Base-by-base conservation (phyloP, 1,140 invertebrate genomes). In the Danaus melanippus region DNA sequence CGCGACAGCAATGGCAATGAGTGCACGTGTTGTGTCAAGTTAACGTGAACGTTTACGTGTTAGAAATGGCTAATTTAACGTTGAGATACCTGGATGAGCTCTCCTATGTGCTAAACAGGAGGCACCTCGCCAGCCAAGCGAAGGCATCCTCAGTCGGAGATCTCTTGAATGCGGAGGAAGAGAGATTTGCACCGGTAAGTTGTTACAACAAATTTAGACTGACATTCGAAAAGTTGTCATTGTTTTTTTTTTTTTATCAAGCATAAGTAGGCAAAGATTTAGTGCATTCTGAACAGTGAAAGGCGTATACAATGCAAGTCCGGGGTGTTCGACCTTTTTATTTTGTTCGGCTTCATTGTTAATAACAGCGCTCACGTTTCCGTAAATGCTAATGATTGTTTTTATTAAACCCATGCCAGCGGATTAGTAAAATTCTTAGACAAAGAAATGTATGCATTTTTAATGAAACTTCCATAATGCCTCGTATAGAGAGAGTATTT, bases 61-160 rank as follows among this genome's bases (percentile, higher is more conserved):
- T 56, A 49, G 71, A 21, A 70, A 86, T 86, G 83, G 83, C 83
- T 10, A 84, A 84, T 65, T 63, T 87, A 60, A 82, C 84, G 50
- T 62, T 87, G 39, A 67, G 82, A 41, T 87, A 87, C 71, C 73
- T 87, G 79, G 86, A 87, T 73, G 86, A 87, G 69, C 64, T 87
- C 60, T 86, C 84, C 11, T 82, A 79, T 55, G 86, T 87, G 42
- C 67, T 87, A 69, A 84, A 84, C 50, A 67, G 86, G 53, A 67
- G 75, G 63, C 79, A 84, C 47, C 62, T 83, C 32, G 67, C 81
- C 50, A 73, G 56, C 43, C 80, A 83, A 60, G 69, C 76, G 50
- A 81, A 77, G 58, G 80, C 84, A 73, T 86, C 86, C 15, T 86
- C 78, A 10, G 84, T 86, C 10, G 86, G 84, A 9, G 83, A 87